A percentile compares a stretch with the other conserved stretches of the same genome.
Evolutionary conservation across 2,797 vertebrate genomes (phyloP).

Genomic region (Momotus momota): DNA sequence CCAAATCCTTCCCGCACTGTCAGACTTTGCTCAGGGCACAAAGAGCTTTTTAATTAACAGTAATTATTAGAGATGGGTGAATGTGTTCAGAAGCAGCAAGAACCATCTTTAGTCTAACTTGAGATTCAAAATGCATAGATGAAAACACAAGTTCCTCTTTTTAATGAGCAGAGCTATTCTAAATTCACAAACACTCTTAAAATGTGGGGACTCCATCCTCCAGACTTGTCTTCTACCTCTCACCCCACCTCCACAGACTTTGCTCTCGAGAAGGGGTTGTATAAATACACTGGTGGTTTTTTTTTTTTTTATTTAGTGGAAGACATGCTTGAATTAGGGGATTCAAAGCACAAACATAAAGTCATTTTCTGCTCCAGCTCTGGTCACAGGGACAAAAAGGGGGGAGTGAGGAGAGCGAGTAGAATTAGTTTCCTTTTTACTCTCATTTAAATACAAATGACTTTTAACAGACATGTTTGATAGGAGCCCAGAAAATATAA

Average conservation of each 20-base stretch:
- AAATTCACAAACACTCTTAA: neutral
- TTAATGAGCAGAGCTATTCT: neutral
- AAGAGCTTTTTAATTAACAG: slow-evolving; percentile 54
- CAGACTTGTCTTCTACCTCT: neutral
- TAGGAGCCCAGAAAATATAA: slow-evolving; percentile 36
- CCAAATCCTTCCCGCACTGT: neutral
- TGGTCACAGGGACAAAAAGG: neutral
- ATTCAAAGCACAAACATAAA: neutral
- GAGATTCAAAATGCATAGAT: neutral
- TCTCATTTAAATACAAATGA: slow-evolving; percentile 75
- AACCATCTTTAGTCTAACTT: neutral
- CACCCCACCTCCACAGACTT: neutral
- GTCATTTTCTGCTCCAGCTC: slow-evolving; percentile 27
- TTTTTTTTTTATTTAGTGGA: neutral
- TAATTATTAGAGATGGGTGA: slow-evolving; percentile 39
- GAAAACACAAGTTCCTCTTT: neutral
- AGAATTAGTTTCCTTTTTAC: slow-evolving; percentile 47
- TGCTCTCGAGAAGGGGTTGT: neutral
- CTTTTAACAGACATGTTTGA: slow-evolving; percentile 50
- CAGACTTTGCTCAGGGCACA: slow-evolving; percentile 7
- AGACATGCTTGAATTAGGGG: neutral
- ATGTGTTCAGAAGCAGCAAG: neutral
- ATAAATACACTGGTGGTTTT: neutral
- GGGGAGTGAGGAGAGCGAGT: neutral
- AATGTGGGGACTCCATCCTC: neutral